Percentiles rank a stretch among this genome's conserved stretches.
Conservation (phyloP, 2,113 vertebrate species). For the Mirza zaza region DNA sequence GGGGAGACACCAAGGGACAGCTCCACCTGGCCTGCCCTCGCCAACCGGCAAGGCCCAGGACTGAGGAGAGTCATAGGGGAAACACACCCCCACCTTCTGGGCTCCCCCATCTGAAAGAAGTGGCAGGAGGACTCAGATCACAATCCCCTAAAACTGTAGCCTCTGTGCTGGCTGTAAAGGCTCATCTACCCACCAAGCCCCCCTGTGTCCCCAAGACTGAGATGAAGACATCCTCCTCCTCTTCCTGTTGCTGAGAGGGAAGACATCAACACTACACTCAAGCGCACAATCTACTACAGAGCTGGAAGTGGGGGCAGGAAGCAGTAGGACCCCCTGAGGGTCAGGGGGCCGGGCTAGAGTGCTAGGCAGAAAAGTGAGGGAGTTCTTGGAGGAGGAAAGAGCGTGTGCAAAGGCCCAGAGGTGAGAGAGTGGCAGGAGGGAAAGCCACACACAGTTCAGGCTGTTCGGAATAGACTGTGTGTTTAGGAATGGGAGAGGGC, state of each 20-base stretch:
- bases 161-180: not conserved
- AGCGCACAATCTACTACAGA: not conserved
- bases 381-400: not conserved
- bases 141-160: not conserved
- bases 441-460: not conserved
- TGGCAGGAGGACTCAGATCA: not conserved
- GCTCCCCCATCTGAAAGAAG: not conserved
- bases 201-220: not conserved
- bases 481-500: not conserved
- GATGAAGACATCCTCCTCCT: not conserved
- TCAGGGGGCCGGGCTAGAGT: not conserved
- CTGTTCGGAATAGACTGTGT: not conserved
- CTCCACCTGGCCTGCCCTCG: not conserved
- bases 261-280: not conserved
- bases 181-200: not conserved
- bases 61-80: not conserved
- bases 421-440: not conserved
- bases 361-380: not conserved
- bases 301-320: not conserved
- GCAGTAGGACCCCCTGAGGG: not conserved
- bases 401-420: not conserved
- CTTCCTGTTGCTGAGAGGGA: not conserved
- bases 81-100: not conserved
- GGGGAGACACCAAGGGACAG: not conserved
- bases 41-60: not conserved